phyloP scores from a whole-genome alignment of 2,888 invertebrate genomes.

The Homarus gammarus region DNA sequence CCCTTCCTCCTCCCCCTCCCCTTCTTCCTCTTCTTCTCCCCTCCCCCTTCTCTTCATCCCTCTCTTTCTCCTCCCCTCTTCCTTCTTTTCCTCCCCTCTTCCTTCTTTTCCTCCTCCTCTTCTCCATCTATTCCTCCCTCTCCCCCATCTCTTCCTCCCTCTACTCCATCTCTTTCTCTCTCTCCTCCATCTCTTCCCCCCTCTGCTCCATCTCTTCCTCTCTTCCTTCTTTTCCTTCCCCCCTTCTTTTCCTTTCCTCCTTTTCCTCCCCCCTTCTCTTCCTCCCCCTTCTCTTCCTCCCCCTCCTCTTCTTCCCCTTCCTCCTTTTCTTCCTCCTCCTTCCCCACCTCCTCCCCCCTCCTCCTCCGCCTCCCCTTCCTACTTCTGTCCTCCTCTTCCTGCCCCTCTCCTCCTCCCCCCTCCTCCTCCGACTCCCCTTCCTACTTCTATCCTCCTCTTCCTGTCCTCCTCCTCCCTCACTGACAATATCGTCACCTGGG shows the following conservation, averaged over 20 bases:
- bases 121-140: background rate
- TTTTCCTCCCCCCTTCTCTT: slow-evolving; percentile 18
- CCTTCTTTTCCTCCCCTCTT: background rate
- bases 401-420: background rate
- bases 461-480: background rate
- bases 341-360: slow-evolving; percentile 7
- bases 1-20: background rate
- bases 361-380: background rate
- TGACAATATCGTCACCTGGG: background rate
- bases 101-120: background rate
- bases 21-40: background rate
- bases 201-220: background rate
- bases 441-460: too few species aligned
- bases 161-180: background rate
- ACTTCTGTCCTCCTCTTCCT: background rate
- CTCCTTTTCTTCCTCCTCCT: background rate
- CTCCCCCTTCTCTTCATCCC: background rate
- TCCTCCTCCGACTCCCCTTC: background rate
- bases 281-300: background rate
- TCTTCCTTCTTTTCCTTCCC: slow-evolving; percentile 8
- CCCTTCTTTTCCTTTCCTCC: slow-evolving; percentile 16
- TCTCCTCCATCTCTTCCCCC: background rate
- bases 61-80: background rate
- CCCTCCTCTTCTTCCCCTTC: background rate
- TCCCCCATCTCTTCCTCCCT: background rate